Base-by-base conservation (phyloP, 2,797 vertebrate genomes). In the Rhabdomys pumilio region DNA sequence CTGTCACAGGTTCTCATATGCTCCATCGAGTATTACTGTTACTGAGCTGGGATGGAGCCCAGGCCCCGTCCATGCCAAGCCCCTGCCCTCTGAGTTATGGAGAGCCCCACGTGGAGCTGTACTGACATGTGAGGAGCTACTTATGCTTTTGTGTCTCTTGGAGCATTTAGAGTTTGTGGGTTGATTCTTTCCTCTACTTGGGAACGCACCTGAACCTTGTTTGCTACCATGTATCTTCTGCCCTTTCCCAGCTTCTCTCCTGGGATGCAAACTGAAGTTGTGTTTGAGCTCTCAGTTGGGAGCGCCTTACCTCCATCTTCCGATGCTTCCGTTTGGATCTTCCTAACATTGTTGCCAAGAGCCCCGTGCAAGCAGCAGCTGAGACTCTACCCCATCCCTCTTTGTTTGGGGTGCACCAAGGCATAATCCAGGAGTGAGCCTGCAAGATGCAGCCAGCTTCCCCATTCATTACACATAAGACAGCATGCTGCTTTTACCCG, bases 141-240 rank as follows among this genome's bases (percentile, higher is more conserved):
- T 82, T 57, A 81, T 9, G 29, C 55, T 41, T 76, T 72, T 11
- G 1, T 41, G 55, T 81, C 53, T 80, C 92, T 72, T 24, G 81
- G 38, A 93, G 4, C 80, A 92, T 92, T 90, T 85, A n/a, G 24
- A 75, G 84, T 92, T 38, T 77, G 22, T 82, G 10, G 20, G n/a
- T 79, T 44, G 38, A 81, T 84, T 80, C 82, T 81, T 95, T 61
- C 50, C 12, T 75, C 26, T 14, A 12, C 88, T 95, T 91, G 82
- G 65, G 34, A 89, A 90, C 77, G 86, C 73, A 53, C 31, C 73
- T 72, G 34, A 31, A 38, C 29, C 26, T 24, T 50, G 13, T 44
- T 92, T 83, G 19, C 75, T 53, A 53, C 55, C 55, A 47, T 88
- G 47, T 75, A 50, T 8, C 38, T 47, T 92, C 57, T 72, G 53